A percentile compares a stretch with the other conserved stretches of the same genome.
These are phyloP conservation scores for Atta cephalotes DNA, from an alignment of 1,140 invertebrate genomes.

Conservation along the genomic window DNA sequence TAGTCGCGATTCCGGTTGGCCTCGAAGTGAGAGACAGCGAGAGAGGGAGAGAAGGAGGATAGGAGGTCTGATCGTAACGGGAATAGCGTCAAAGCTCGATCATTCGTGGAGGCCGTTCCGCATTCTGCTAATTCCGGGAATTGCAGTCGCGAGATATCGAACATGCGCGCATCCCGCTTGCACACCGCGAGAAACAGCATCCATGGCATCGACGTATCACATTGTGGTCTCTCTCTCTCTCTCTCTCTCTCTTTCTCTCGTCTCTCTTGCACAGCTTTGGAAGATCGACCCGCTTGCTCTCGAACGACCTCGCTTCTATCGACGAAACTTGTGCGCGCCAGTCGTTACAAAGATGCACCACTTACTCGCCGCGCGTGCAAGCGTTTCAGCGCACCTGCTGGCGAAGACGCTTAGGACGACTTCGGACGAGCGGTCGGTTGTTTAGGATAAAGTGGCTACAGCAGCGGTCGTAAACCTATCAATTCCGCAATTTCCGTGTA, in stretches of 20 bases:
- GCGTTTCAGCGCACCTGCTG: constrained; percentile 56
- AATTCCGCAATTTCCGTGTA: constrained; percentile 30
- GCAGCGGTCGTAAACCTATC: constrained; percentile 33
- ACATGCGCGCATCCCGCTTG: constrained; percentile 69
- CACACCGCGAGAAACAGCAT: constrained; percentile 69
- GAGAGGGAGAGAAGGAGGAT: constrained; percentile 1
- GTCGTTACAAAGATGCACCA: constrained; percentile 62
- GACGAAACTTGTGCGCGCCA: constrained; percentile 44
- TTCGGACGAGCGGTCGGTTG: constrained; percentile 33
- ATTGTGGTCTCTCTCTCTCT: constrained; percentile 44
- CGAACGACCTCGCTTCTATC: constrained; percentile 40
- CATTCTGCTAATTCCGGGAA: constrained; percentile 76
- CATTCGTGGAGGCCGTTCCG: constrained; percentile 65
- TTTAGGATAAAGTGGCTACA: constrained; percentile 33
- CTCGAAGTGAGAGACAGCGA: constrained; percentile 27
- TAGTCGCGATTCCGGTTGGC: constrained; percentile 61
- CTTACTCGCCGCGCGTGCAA: constrained; percentile 58
- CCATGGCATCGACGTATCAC: constrained; percentile 62
- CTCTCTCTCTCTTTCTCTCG: neutral
- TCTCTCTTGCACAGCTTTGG: neutral
- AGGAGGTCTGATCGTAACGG: constrained; percentile 62
- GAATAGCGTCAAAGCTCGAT: constrained; percentile 75
- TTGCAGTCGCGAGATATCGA: constrained; percentile 71
- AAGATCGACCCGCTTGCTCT: constrained; percentile 37
- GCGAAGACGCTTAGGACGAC: constrained; percentile 16